Base-by-base conservation (phyloP, 2,113 vertebrate species). In the Xerus inauris region DNA sequence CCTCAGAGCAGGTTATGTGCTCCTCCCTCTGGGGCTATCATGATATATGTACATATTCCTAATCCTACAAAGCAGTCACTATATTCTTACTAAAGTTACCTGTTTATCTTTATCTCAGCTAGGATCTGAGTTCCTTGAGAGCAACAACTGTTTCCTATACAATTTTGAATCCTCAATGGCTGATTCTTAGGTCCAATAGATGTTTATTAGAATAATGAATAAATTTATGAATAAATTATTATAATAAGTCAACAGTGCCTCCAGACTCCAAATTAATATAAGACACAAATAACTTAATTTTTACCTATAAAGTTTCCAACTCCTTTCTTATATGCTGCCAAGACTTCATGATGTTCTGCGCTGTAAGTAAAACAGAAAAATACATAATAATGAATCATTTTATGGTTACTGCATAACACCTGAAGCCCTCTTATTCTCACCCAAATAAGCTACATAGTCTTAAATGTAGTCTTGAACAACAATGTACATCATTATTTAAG, bases 231-330 rank as follows among this genome's bases (percentile, higher is more conserved):
- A 77, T 57, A 13, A 87, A 94, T 82, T 65, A 75, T 72, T 24
- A n/a, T n/a, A 83, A 38, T 71, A 72, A 79, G 26, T 47, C 51
- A 77, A 85, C 5, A 77, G 75, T 14, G 91, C 38, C 19, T 94
- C n/a, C 83, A 95, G 91, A 91, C 35, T 97, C 69, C 57, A 96
- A 87, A 96, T 57, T 81, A 49, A 64, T 32, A 82, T 2, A 64
- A 86, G 28, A 96, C 8, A 64, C n/a, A 94, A 76, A 91, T n/a
- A 89, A 35, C 42, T 45, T 57, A 26, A 72, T 22, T 59, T 95
- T 98, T 98, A 99, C 99, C 99, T 99, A 99, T 98, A 98, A 99
- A 99, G 93, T 99, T 99, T 65, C 98, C 98, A 97, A 99, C 98
- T 98, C 99, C 99, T 97, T 99, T 98, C 96, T 99, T 99, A 97